Conservation (phyloP, 2,113 vertebrate species). For the Ciconia stormi region DNA sequence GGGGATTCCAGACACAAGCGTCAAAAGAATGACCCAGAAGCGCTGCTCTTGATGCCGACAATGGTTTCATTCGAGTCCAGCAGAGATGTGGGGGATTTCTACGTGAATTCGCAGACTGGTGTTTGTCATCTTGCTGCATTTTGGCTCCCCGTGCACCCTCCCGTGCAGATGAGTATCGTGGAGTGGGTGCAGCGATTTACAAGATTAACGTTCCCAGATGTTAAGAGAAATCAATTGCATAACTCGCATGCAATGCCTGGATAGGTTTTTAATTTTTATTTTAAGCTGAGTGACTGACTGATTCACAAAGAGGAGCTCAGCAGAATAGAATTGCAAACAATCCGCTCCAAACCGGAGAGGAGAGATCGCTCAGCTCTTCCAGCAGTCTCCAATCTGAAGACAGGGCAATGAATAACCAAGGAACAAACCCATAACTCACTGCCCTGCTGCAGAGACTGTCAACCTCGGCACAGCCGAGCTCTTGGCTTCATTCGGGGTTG, state of each 20-base stretch:
- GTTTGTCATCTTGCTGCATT: accelerated
- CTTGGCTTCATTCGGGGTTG: not conserved
- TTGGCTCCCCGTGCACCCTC: not conserved
- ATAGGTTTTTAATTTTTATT: not conserved
- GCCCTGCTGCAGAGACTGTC: not conserved
- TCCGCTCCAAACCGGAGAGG: accelerated
- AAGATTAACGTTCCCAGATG: not conserved
- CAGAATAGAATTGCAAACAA: not conserved
- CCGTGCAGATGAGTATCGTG: accelerated
- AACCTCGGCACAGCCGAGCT: not conserved
- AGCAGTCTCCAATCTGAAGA: not conserved
- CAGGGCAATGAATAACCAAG: not conserved
- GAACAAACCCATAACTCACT: not conserved
- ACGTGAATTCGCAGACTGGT: accelerated
- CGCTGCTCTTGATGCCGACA: not conserved
- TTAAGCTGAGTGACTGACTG: not conserved
- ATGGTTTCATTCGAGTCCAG: accelerated
- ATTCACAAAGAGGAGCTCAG: not conserved
- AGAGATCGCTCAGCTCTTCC: not conserved
- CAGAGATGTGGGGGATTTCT: not conserved
- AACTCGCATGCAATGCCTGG: accelerated
- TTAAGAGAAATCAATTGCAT: not conserved
- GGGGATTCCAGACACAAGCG: no score
- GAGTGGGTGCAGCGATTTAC: not conserved
- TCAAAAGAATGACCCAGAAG: not conserved